phyloP scores from a whole-genome alignment of 2,888 invertebrate genomes.

The Caenorhabditis sulstoni region DNA sequence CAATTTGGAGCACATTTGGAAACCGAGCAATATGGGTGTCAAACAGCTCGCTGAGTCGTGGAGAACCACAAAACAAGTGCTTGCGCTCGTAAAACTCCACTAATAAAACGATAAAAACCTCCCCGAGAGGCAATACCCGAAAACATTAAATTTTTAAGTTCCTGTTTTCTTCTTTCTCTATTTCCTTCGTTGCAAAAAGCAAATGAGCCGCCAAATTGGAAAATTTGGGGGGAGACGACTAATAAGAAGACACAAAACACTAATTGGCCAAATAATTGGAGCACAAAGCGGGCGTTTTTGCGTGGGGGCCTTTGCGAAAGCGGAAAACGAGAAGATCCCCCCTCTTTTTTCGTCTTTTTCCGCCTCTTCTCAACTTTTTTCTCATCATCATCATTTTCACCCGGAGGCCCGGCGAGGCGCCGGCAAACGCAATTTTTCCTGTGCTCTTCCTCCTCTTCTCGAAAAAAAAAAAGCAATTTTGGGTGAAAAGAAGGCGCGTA shows the following conservation, averaged over 20 bases:
- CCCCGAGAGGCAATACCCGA: too few species aligned
- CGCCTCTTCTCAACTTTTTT: not conserved
- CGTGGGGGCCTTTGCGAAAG: too few species aligned
- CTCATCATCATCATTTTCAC: not conserved
- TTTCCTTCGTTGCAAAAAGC: too few species aligned
- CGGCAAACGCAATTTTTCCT: too few species aligned
- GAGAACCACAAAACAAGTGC: not conserved
- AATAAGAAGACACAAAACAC: conserved; percentile 12
- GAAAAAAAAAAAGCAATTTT: conserved; percentile 9
- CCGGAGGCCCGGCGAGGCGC: too few species aligned
- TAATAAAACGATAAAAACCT: too few species aligned
- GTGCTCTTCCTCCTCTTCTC: not conserved
- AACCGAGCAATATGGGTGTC: not conserved
- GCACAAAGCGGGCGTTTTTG: too few species aligned
- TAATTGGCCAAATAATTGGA: conserved; percentile 5
- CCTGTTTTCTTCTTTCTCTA: too few species aligned
- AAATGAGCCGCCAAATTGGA: too few species aligned
- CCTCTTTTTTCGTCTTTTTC: not conserved
- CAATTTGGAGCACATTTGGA: not conserved
- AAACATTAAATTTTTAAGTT: too few species aligned
- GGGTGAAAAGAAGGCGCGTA: not conserved
- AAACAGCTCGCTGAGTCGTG: not conserved
- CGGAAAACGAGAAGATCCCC: not conserved
- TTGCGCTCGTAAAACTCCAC: not conserved
- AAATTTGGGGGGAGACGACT: not conserved